Evolutionary conservation across 2,888 invertebrate species (phyloP), one percentile per base, ranked within the genome.

Genomic region (Panzeria rudis): DNA sequence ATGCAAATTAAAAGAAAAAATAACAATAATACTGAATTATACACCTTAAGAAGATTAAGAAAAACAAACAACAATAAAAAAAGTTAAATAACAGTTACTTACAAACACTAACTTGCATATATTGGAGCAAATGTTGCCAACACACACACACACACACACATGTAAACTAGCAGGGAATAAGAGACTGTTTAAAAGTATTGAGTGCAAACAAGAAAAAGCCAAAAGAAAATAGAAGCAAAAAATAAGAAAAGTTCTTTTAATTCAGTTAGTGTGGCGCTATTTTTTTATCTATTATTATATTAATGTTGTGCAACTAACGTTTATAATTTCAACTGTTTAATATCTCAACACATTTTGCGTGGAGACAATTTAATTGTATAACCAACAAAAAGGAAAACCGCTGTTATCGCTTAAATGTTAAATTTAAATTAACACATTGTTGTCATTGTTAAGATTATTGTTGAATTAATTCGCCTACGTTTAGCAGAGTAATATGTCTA

Each of bases 41-140:
- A 78, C 25, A 62, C 50, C 25, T 71, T 78, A 85, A 85, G 78
- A 62, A 73, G 84, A 81, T 85, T 85, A 83, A 56, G 7, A 52
- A 23, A 68, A 47, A 54, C 15, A 71, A 52, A 83, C 41, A 66
- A 81, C 17, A 71, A 47, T 20, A 79, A 17, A 32, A 35, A 47
- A 66, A 52, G 17, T 54, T 35, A 52, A 83, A 50, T 29, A 44
- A 68, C 75, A 7, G 20, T 66, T 59, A 61, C 44, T 44, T n/a
- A 17, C 15, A 38, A 52, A 41, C 35, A 64, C 4, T 64, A n/a
- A 62, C 25, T 25, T n/a, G 11, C 7, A 72, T 32, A 47, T 15
- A 17, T 4, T 23, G 11, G 23, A 62, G 38, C 9, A 56, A 56
- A 47, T 25, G 35, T 54, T 64, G 38, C 6, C 35, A 3, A 38